Evolutionary conservation across 2,888 invertebrate species (phyloP).

Genomic region (Drosophila melanocephala): DNA sequence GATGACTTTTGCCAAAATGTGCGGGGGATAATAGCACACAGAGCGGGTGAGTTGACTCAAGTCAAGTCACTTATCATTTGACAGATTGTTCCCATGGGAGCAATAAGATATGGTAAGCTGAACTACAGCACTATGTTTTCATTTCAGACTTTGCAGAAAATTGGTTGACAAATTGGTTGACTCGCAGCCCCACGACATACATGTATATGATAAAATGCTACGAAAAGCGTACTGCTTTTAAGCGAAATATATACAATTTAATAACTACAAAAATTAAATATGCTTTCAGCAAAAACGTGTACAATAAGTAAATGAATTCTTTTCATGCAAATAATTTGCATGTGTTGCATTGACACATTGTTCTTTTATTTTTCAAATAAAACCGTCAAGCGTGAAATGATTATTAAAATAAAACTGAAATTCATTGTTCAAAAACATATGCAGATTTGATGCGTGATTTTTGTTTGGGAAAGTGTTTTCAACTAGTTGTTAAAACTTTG

Average conservation of each 20-base stretch:
- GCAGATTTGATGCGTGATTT: slow-evolving; percentile 2
- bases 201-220: background rate
- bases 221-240: background rate
- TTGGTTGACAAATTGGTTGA: slow-evolving; percentile 1
- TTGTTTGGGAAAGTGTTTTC: slow-evolving; percentile 22
- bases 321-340: background rate
- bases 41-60: background rate
- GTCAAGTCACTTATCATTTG: background rate
- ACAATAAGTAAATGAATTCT: background rate
- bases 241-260: background rate
- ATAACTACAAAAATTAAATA: background rate
- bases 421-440: background rate
- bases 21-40: background rate
- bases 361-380: background rate
- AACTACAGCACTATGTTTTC: background rate
- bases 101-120: background rate
- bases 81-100: background rate
- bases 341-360: background rate
- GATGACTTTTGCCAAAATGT: background rate
- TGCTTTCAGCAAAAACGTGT: background rate
- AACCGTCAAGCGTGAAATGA: background rate
- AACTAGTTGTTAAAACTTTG: slow-evolving; percentile 18
- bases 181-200: background rate
- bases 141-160: background rate
- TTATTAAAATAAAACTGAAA: background rate